A percentile compares a stretch with the other conserved stretches of the same genome.
phyloP scores from a whole-genome alignment of 2,797 vertebrate genomes.

The Pangasius sanitwongsei region DNA sequence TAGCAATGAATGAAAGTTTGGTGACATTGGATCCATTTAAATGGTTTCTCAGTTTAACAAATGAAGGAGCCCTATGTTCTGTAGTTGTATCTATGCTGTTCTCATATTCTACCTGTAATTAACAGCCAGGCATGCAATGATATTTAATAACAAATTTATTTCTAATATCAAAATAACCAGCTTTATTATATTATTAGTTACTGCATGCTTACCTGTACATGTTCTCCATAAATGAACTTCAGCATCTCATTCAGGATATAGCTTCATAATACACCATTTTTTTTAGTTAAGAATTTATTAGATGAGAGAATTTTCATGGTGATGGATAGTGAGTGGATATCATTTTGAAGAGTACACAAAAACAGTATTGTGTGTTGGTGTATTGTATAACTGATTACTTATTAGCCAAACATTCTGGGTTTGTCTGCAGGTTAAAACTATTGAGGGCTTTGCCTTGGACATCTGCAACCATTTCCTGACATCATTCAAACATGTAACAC shows the following conservation, averaged over 20 bases:
- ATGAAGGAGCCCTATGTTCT: neutral
- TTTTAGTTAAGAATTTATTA: neutral
- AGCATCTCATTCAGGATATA: neutral
- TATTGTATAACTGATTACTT: neutral
- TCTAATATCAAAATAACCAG: neutral
- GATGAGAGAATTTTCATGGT: neutral
- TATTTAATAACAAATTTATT: neutral
- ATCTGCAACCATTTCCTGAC: conserved; percentile 91
- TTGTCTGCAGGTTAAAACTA: conserved; percentile 80
- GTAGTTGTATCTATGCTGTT: neutral
- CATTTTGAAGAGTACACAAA: neutral
- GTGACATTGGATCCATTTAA: neutral
- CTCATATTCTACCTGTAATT: neutral
- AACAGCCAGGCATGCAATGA: neutral
- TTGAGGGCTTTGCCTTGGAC: conserved; percentile 89
- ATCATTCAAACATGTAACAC: conserved; percentile 85
- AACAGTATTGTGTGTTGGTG: neutral
- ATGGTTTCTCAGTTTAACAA: neutral
- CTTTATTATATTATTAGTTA: neutral
- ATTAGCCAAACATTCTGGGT: neutral
- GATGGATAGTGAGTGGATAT: neutral
- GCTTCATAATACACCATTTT: neutral
- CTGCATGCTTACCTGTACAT: neutral
- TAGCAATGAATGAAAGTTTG: neutral
- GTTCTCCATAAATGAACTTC: neutral